These are phyloP conservation scores for Aegithalos caudatus DNA, from an alignment of 2,113 vertebrate species.

Conservation along the genomic window DNA sequence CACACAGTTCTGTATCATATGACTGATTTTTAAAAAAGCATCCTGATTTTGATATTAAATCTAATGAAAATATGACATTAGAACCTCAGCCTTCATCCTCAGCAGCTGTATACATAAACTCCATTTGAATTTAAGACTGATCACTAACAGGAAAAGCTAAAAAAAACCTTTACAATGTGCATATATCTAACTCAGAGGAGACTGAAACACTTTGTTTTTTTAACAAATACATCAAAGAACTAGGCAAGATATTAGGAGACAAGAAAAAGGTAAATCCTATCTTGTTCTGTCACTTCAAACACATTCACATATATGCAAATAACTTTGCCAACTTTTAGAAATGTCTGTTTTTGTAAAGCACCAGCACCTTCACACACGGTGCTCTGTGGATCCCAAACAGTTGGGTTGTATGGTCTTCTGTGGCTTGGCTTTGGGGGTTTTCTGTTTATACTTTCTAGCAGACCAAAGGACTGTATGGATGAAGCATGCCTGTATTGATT, in stretches of 20 bases:
- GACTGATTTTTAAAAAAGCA: not conserved
- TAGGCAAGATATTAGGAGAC: not conserved
- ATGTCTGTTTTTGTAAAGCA: not conserved
- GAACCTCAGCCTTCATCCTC: not conserved
- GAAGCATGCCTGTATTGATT: not conserved
- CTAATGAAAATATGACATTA: not conserved
- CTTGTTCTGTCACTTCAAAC: not conserved
- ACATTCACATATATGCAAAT: not conserved
- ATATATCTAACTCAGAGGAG: not conserved
- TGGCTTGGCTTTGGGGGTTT: not conserved
- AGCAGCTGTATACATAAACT: not conserved
- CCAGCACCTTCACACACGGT: not conserved
- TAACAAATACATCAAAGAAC: not conserved
- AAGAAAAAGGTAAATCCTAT: not conserved
- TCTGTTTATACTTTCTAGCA: not conserved
- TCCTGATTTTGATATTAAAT: not conserved
- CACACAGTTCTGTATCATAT: not conserved
- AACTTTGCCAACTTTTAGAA: not conserved
- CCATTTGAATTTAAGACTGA: not conserved
- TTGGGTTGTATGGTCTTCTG: not conserved
- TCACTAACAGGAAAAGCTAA: not conserved
- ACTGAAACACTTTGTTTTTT: not conserved
- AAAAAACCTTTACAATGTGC: not conserved
- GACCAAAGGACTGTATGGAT: not conserved
- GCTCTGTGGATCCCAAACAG: not conserved